These are phyloP conservation scores for Prosopocoilus inquinatus DNA, from an alignment of 2,888 invertebrate species.

Conservation along the genomic window DNA sequence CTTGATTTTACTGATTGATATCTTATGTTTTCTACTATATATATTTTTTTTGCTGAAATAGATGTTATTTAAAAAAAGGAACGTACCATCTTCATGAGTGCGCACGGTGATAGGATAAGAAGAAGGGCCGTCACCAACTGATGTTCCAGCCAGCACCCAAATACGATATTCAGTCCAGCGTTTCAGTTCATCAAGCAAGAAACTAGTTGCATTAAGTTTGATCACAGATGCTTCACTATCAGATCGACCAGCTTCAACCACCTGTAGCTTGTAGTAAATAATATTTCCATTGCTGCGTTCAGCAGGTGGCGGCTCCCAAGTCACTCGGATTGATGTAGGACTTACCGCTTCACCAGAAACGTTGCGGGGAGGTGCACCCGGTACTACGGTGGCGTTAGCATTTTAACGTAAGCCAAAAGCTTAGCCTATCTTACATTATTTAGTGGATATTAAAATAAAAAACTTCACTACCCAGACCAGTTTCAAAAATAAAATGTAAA, in stretches of 20 bases:
- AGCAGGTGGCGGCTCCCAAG: conserved; percentile 90
- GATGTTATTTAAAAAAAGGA: conserved; percentile 19
- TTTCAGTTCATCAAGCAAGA: conserved; percentile 84
- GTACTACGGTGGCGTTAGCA: conserved; percentile 66
- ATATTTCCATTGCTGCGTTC: conserved; percentile 91
- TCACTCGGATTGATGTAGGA: conserved; percentile 84
- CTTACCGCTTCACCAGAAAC: conserved; percentile 85
- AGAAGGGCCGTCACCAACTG: conserved; percentile 92
- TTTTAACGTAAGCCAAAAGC: conserved; percentile 42
- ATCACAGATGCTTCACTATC: conserved; percentile 82
- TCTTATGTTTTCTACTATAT: background rate
- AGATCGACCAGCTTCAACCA: conserved; percentile 80
- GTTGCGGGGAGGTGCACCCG: conserved; percentile 94
- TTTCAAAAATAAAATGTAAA: conserved; percentile 20
- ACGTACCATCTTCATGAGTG: conserved; percentile 99
- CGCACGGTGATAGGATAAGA: conserved; percentile 89
- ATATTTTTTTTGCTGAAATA: conserved; percentile 1
- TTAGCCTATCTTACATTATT: conserved; percentile 36
- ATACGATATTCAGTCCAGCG: conserved; percentile 96
- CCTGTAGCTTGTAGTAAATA: conserved; percentile 91
- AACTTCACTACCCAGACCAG: conserved; percentile 24
- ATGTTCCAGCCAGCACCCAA: conserved; percentile 95
- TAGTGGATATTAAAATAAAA: conserved; percentile 44
- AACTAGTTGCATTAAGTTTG: conserved; percentile 75
- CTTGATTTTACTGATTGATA: background rate